These are phyloP conservation scores for Nycticorax nycticorax DNA, from an alignment of 2,113 vertebrate species.

Conservation along the genomic window DNA sequence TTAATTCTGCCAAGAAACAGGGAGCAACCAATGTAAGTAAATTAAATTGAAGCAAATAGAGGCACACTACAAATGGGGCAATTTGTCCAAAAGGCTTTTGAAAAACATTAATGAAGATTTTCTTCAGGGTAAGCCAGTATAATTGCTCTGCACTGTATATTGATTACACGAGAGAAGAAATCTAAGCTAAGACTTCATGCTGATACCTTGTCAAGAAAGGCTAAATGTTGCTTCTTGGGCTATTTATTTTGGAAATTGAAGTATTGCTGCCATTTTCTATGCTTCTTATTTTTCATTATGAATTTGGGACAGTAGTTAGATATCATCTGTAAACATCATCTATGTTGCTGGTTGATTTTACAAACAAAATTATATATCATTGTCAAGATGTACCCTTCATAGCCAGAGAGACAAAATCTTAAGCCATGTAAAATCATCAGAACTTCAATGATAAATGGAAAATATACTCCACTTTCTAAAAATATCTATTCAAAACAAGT, in stretches of 20 bases:
- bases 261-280: neutral
- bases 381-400: neutral
- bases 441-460: neutral
- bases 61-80: slow-evolving; percentile 17
- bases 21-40: slow-evolving; percentile 38
- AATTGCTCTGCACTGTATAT: slow-evolving; percentile 50
- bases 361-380: slow-evolving; percentile 19
- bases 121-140: slow-evolving; percentile 33
- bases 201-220: slow-evolving; percentile 44
- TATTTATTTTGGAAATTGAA: slow-evolving; percentile 51
- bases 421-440: neutral
- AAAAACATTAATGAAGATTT: slow-evolving; percentile 54
- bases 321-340: neutral
- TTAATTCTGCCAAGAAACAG: slow-evolving; percentile 64
- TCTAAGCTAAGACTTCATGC: slow-evolving; percentile 39
- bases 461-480: neutral
- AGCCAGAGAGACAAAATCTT: neutral
- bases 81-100: slow-evolving; percentile 54
- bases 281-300: neutral
- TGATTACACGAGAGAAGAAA: slow-evolving; percentile 60
- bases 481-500: neutral
- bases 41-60: slow-evolving; percentile 61
- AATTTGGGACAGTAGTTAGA: neutral
- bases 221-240: slow-evolving; percentile 20
- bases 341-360: neutral